These are phyloP conservation scores for Psittacula cyanocephala DNA, from an alignment of 2,113 vertebrate genomes.

Conservation along the genomic window DNA sequence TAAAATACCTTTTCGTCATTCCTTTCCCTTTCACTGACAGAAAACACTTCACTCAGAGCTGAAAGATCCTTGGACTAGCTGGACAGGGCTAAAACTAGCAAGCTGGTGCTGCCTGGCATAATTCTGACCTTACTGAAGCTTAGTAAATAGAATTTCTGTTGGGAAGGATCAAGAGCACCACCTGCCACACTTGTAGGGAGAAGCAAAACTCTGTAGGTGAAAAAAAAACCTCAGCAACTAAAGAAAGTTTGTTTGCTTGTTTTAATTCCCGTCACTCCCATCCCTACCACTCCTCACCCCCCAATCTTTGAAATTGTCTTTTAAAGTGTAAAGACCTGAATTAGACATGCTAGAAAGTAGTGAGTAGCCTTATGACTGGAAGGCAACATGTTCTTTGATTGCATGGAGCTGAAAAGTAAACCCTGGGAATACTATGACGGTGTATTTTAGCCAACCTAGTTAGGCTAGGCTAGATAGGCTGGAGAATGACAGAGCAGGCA, in stretches of 20 bases:
- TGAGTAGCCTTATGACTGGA: not conserved
- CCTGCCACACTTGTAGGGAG: not conserved
- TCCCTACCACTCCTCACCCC: not conserved
- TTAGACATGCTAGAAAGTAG: not conserved
- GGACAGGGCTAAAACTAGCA: not conserved
- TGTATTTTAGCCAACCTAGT: not conserved
- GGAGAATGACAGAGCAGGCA: not conserved
- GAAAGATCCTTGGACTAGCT: not conserved
- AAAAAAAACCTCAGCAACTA: not conserved
- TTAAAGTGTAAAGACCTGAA: not conserved
- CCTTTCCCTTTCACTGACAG: not conserved
- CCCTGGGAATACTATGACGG: fast-evolving
- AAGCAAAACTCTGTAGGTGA: not conserved
- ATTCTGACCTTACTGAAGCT: not conserved
- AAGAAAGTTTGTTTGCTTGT: not conserved
- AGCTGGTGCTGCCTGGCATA: not conserved
- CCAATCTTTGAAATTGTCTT: not conserved
- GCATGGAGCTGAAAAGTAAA: not conserved
- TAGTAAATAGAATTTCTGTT: not conserved
- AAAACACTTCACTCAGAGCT: not conserved
- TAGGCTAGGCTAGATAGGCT: not conserved
- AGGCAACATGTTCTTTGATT: not conserved
- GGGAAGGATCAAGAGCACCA: constrained; percentile 45
- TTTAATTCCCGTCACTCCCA: no score
- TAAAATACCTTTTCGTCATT: not conserved